Base-by-base conservation (phyloP, 1,140 invertebrate genomes). In the Drosophila elegans region DNA sequence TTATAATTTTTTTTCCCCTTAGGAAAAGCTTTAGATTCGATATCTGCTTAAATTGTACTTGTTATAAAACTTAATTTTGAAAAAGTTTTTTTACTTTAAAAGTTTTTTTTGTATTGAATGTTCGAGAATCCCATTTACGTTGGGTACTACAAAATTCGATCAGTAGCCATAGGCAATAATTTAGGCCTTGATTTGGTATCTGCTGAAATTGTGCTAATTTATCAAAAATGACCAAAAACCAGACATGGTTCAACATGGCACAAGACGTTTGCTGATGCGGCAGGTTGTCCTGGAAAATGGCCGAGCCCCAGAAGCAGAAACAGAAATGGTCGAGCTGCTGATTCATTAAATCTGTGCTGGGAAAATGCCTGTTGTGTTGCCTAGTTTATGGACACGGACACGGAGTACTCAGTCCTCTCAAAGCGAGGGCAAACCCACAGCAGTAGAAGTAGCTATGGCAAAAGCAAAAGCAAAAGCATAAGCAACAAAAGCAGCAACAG, bases 201-300 rank as follows among this genome's bases (percentile, higher is more conserved):
- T 57, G 41, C 46, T 39, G 46, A 63, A 57, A 72, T 78, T 78
- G 59, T 84, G 83, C 76, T 80, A 89, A 88, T 89, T 88, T 88
- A 88, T 88, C 84, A 89, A 80, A 88, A 83, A 82, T 80, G 71
- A 76, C 48, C 67, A 67, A 60, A 74, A 73, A 41, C 49, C 60
- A 78, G 78, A 75, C 74, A 75, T 72, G 36, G 68, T 73, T 57
- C 61, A 78, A 64, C 74, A 86, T 75, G 71, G 64, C 61, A 52
- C 74, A 86, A 86, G 83, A 86, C 83, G 72, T 88, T 88, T 86
- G 83, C 83, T 86, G 83, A 86, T 86, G 83, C 83, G 75, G 83
- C 83, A 88, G 75, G 75, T 83, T 88, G 57, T 68, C 59, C 64
- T 64, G 59, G 57, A 51, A 75, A 41, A 27, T 25, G 38, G 54